Evolutionary conservation across 2,113 vertebrate genomes (phyloP).

Genomic region (Pluvialis apricaria): DNA sequence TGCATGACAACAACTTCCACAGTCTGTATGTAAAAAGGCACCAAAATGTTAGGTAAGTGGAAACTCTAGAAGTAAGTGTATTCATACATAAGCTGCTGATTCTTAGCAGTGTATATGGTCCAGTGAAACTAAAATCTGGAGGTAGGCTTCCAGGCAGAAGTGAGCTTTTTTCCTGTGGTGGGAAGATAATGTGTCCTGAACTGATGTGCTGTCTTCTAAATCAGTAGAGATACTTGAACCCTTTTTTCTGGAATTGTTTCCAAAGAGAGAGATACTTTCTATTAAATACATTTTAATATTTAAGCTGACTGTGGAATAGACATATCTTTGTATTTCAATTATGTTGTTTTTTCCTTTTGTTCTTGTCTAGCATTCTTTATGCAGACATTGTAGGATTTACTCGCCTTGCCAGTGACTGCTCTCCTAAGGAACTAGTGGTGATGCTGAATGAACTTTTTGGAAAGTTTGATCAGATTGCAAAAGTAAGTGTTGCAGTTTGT

Average conservation of each 20-base stretch:
- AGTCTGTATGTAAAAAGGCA: constrained; percentile 96
- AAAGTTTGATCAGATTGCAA: constrained; percentile 98
- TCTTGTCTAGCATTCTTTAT: constrained; percentile 87
- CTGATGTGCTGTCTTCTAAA: background rate
- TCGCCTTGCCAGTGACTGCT: constrained; percentile 93
- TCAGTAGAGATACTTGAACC: background rate
- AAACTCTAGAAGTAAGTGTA: background rate
- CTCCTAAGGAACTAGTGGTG: constrained; percentile 94
- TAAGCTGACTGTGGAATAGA: background rate
- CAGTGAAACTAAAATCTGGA: background rate
- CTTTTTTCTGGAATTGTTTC: background rate
- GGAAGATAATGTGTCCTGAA: rapidly evolving
- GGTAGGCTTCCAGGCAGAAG: background rate
- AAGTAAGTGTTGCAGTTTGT: constrained; percentile 74
- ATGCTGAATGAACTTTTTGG: constrained; percentile 97
- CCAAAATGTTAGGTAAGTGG: constrained; percentile 89
- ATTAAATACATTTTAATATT: background rate
- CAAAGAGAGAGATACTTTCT: background rate
- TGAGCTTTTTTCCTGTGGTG: background rate
- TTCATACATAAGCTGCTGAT: background rate
- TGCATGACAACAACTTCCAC: constrained; percentile 97
- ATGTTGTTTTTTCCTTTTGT: background rate
- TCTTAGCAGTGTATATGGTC: background rate
- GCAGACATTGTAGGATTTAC: constrained; percentile 98
- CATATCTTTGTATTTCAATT: rapidly evolving